A percentile compares a stretch with the other conserved stretches of the same genome.
Conservation (phyloP, 1,140 invertebrate genomes). For the Archivesica marissinica region DNA sequence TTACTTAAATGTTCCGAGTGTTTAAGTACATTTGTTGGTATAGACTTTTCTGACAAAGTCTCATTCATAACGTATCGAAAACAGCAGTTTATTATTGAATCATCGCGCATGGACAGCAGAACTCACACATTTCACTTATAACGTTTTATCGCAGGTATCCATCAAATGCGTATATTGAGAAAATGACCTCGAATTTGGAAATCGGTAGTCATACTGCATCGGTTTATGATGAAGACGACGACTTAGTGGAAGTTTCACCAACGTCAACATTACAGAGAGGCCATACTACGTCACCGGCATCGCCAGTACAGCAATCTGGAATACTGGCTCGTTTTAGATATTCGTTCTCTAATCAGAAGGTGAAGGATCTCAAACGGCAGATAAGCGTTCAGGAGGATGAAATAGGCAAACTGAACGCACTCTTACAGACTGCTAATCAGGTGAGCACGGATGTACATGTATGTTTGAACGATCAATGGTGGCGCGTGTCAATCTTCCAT, state of each 20-base stretch:
- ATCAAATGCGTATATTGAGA: no score
- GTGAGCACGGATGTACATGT: not conserved
- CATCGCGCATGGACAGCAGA: no score
- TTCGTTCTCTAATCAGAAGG: not conserved
- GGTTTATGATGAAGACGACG: not conserved
- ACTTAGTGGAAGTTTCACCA: constrained; percentile 1
- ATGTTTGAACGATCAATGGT: no score
- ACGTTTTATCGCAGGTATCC: no score
- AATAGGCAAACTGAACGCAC: not conserved
- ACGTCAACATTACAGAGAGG: constrained; percentile 5
- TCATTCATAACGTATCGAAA: no score
- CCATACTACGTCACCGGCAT: not conserved
- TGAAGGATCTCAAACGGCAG: constrained; percentile 3
- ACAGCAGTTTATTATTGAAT: no score
- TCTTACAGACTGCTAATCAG: not conserved
- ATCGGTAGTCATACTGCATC: not conserved
- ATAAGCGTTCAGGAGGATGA: not conserved
- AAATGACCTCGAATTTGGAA: not conserved
- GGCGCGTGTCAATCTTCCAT: no score
- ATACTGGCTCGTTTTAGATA: not conserved
- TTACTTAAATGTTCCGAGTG: no score
- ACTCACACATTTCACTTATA: no score
- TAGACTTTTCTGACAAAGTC: no score
- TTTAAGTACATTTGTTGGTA: no score
- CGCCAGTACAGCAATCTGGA: not conserved